Evolutionary conservation across 2,888 invertebrate species (phyloP).

Genomic region (Caenorhabditis imperialis): DNA sequence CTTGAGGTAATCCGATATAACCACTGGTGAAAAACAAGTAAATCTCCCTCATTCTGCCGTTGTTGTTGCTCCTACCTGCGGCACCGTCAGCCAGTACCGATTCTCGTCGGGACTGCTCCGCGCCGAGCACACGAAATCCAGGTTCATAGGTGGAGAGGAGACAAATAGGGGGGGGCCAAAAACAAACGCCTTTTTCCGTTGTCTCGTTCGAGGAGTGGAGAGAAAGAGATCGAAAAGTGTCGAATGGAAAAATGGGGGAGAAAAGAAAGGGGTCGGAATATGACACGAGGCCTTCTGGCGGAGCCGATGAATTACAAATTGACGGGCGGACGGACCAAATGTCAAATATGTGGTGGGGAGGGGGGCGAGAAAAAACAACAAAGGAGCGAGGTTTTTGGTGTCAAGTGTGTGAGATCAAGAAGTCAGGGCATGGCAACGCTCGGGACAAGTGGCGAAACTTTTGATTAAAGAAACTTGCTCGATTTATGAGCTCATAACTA

Average conservation of each 20-base stretch:
- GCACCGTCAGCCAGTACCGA: slow-evolving; percentile 20
- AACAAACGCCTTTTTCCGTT: no score
- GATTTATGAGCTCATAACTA: no score
- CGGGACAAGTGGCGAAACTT: no score
- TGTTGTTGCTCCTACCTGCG: slow-evolving; percentile 31
- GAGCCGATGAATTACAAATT: slow-evolving; percentile 49
- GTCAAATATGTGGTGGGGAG: slow-evolving; percentile 2
- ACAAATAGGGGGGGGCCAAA: not conserved
- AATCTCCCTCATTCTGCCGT: no score
- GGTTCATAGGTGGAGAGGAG: slow-evolving; percentile 23
- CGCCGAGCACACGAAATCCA: slow-evolving; percentile 27
- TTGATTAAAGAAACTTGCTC: no score
- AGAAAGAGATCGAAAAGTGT: not conserved
- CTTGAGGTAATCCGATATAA: no score
- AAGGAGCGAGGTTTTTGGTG: no score
- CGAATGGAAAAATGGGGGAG: slow-evolving; percentile 1
- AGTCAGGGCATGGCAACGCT: no score
- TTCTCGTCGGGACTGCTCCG: slow-evolving; percentile 4
- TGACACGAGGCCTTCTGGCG: slow-evolving; percentile 8
- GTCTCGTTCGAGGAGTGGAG: no score
- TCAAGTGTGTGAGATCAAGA: no score
- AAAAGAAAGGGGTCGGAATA: slow-evolving; percentile 25
- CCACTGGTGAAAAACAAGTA: no score
- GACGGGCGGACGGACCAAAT: slow-evolving; percentile 25
- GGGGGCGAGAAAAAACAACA: slow-evolving; percentile 14